Evolutionary conservation across 2,113 vertebrate species (phyloP), one percentile per base, ranked within the genome.

Genomic region (Ictidomys tridecemlineatus): DNA sequence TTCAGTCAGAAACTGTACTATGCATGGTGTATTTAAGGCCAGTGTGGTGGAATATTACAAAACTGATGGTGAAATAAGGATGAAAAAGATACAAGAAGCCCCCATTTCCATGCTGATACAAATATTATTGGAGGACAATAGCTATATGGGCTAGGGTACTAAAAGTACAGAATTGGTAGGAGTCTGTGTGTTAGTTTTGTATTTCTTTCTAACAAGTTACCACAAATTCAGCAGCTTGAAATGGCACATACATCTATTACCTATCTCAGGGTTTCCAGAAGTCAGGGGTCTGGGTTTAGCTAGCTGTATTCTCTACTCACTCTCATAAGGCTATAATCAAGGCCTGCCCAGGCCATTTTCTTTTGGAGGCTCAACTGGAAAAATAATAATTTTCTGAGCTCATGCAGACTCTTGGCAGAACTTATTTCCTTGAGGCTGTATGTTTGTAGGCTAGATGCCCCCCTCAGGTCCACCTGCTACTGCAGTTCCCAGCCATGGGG

Each of bases 291-390:
- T 80, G 58, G 16, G 39, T 82, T 53, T 82, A 89, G 56, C 42
- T 82, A 85, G 48, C 42, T 85, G n/a, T 87, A 53, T 72, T 94
- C 61, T 93, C 76, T 97, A 82, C 42, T 85, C 51, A 58, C 4
- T 89, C 69, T 67, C 67, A 65, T 20, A 77, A 91, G 32, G 51
- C 63, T 94, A 12, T 17, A 48, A 1, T 85, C 79, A 78, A 73
- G 20, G 32, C 24, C 6, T 92, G 1, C 39, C 56, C 32, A 48
- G 79, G 30, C 30, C 82, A 26, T 92, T 85, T 85, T 88, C 72
- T 91, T 88, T 84, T 83, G 88, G 74, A 85, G 63, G 88, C 16
- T 93, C 39, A 53, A 51, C 14, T 70, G 83, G 22, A 91, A 80
- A 58, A 83, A 74, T 20, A 94, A 82, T 86, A n/a, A n/a, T 28